Evolutionary conservation across 2,888 invertebrate genomes (phyloP).

Genomic region (Drosophila algonquin): DNA sequence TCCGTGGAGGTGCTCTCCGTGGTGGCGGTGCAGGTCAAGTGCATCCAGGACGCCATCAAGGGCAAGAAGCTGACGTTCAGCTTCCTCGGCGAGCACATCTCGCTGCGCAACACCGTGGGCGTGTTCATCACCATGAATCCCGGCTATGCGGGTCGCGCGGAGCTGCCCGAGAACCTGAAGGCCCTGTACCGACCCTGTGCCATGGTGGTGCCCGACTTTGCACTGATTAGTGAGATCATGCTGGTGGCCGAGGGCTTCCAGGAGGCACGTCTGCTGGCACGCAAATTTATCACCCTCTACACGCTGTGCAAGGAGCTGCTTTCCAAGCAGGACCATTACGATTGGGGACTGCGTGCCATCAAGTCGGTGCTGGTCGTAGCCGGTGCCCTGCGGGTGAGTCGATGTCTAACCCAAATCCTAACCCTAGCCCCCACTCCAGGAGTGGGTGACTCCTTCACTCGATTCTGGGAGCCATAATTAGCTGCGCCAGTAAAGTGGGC

Average conservation of each 20-base stretch:
- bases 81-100: constrained; percentile 93
- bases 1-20: constrained; percentile 97
- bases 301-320: constrained; percentile 94
- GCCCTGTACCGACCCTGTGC: constrained; percentile 94
- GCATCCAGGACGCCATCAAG: constrained; percentile 93
- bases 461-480: constrained; percentile 22
- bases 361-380: constrained; percentile 98
- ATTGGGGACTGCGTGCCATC: constrained; percentile 97
- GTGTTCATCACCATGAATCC: constrained; percentile 99
- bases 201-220: constrained; percentile 98
- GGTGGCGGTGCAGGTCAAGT: constrained; percentile 96
- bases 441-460: neutral
- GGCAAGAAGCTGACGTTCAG: constrained; percentile 91
- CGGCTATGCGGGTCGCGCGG: constrained; percentile 96
- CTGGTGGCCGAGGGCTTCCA: constrained; percentile 98
- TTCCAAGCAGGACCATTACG: constrained; percentile 98
- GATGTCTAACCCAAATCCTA: neutral
- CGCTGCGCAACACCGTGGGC: constrained; percentile 90
- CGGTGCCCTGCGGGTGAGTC: constrained; percentile 91
- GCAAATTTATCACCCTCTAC: constrained; percentile 97
- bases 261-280: constrained; percentile 94
- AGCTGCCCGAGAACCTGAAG: constrained; percentile 92
- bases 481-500: constrained; percentile 38
- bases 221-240: constrained; percentile 98
- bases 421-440: constrained; percentile 2